phyloP scores from a whole-genome alignment of 2,888 invertebrate genomes.

The Rapana venosa region DNA sequence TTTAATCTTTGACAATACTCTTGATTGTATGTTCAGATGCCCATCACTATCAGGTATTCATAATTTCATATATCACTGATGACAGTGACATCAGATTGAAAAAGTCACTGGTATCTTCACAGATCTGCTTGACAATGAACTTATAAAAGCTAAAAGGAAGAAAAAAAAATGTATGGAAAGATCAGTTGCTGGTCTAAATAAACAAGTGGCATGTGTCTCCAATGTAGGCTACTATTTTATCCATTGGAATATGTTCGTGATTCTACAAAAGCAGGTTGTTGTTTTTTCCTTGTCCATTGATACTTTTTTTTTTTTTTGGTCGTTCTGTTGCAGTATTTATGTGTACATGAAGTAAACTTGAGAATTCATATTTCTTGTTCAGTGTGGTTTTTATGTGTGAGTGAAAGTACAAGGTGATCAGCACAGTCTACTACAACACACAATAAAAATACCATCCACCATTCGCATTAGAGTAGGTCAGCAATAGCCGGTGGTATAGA shows the following conservation, averaged over 20 bases:
- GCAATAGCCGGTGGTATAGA: too few species aligned
- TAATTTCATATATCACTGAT: background rate
- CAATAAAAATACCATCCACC: too few species aligned
- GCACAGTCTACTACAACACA: too few species aligned
- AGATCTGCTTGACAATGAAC: conserved; percentile 18
- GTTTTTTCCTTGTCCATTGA: conserved; percentile 43
- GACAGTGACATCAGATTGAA: background rate
- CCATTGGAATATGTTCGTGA: conserved; percentile 50
- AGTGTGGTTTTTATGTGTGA: background rate
- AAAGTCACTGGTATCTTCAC: background rate
- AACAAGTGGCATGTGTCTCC: background rate
- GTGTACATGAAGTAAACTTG: conserved; percentile 45
- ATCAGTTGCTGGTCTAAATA: background rate
- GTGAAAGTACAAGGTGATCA: background rate
- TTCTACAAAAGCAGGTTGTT: conserved; percentile 48
- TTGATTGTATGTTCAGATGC: background rate
- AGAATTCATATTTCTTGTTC: background rate
- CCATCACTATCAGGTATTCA: background rate
- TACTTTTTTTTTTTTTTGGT: conserved; percentile 11
- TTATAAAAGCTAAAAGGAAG: background rate
- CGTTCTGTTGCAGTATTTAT: conserved; percentile 39
- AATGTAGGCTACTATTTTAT: background rate
- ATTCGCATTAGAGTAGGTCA: too few species aligned
- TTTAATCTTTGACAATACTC: background rate
- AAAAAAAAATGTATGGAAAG: background rate